Evolutionary conservation across 1,140 invertebrate species (phyloP), one percentile per base, ranked within the genome.

Genomic region (Drosophila kurseongensis): DNA sequence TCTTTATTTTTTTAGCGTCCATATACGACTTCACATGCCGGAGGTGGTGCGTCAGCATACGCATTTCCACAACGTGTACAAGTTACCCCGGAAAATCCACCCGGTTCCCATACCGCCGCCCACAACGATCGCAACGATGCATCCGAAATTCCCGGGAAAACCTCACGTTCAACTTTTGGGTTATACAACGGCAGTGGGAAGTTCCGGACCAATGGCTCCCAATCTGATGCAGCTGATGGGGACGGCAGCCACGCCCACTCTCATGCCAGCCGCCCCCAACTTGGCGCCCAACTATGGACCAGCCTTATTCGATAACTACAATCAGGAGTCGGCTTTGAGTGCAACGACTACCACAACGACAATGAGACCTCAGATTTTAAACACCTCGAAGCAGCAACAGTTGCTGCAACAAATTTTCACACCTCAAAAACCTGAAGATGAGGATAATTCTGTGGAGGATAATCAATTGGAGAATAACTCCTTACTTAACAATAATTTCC

Each of bases 11-110:
- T 35, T 1, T 47, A 91, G 89, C 42, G 89, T 91, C 2, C 89
- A 91, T 67, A 91, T 91, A 36, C 81, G 90, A n/a, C 69, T 91
- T 18, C 89, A 91, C 50, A 85, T 91, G 84, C 89, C 89, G 52
- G 89, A 91, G 56, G 61, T 90, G 38, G 81, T 89, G 51, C 85
- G 85, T 14, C 42, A 89, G 55, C 85, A 85, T 7, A 90, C 85
- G 44, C 86, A 89, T 56, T 78, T 72, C 16, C 85, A 89, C 63
- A 89, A 90, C 27, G 85, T 85, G 35, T 90, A 81, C 75, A 90
- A 90, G 4, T 55, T 75, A 14, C 48, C 60, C 9, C 52, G 48
- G 18, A 50, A 74, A 51, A 41, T 68, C 4, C 75, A 78, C 6
- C 38, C 57, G 0, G 41, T 41, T n/a, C 23, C 51, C 1, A 40